phyloP scores from a whole-genome alignment of 2,797 vertebrate genomes.

The Borostomias antarcticus region DNA sequence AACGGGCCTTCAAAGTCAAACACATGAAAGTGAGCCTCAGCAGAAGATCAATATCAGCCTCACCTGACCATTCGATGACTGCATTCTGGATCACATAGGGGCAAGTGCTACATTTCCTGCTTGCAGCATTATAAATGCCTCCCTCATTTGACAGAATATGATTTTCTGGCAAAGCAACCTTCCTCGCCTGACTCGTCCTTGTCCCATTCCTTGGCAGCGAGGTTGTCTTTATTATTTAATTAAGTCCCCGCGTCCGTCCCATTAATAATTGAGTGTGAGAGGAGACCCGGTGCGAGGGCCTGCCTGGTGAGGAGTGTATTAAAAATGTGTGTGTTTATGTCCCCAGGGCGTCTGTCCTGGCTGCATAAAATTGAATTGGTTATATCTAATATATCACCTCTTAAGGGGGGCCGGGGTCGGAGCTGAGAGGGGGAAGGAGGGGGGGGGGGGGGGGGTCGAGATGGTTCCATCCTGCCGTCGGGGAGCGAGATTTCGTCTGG shows the following conservation, averaged over 20 bases:
- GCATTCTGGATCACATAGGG: too few relatives aligned
- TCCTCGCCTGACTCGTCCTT: constrained; percentile 63
- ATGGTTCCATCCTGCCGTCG: constrained; percentile 76
- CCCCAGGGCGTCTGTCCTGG: constrained; percentile 80
- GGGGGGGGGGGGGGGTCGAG: constrained; percentile 42
- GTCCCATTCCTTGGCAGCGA: constrained; percentile 77
- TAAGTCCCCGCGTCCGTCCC: constrained; percentile 79
- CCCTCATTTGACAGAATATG: constrained; percentile 37
- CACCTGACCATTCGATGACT: too few relatives aligned
- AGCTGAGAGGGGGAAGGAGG: constrained; percentile 43
- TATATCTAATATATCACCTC: constrained; percentile 86
- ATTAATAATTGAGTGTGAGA: constrained; percentile 86
- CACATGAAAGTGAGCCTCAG: too few relatives aligned
- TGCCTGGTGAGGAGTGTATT: constrained; percentile 84
- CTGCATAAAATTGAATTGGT: constrained; percentile 86
- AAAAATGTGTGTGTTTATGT: constrained; percentile 86
- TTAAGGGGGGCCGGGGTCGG: constrained; percentile 67
- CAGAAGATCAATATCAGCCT: too few relatives aligned
- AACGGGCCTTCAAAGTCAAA: too few relatives aligned
- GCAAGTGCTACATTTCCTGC: too few relatives aligned
- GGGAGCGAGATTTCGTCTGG: constrained; percentile 67
- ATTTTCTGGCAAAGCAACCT: constrained; percentile 47
- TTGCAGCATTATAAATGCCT: constrained; percentile 24
- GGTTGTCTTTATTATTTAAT: constrained; percentile 85
- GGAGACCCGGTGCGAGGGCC: constrained; percentile 73